These are phyloP conservation scores for Epirrhoe alternata DNA, from an alignment of 2,888 invertebrate genomes.

Conservation along the genomic window DNA sequence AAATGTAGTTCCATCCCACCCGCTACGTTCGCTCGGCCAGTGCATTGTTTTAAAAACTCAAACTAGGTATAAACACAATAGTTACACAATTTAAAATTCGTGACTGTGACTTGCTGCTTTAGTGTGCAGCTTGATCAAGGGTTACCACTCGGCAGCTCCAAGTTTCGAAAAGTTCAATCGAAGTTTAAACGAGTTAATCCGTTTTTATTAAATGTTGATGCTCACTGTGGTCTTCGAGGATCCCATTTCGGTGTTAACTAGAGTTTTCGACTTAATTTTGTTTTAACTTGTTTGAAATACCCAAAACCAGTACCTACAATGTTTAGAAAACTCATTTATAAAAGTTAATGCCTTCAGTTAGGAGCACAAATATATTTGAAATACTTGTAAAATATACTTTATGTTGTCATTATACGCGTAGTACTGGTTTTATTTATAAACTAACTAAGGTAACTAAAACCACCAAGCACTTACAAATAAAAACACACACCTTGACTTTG, in stretches of 20 bases:
- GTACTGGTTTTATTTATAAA: too few relatives aligned
- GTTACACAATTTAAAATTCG: too few relatives aligned
- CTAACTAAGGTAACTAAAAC: too few relatives aligned
- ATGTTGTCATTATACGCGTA: too few relatives aligned
- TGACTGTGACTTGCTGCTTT: constrained; percentile 9
- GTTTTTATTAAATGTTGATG: constrained; percentile 81
- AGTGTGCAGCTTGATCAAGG: constrained; percentile 23
- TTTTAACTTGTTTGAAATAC: constrained; percentile 40
- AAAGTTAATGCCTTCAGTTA: constrained; percentile 12
- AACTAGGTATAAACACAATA: too few relatives aligned
- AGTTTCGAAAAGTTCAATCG: constrained; percentile 71
- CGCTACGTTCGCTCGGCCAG: too few relatives aligned
- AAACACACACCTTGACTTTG: not conserved
- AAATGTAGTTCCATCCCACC: too few relatives aligned
- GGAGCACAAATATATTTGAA: too few relatives aligned
- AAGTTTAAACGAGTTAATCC: constrained; percentile 81
- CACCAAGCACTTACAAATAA: not conserved
- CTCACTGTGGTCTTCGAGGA: constrained; percentile 61
- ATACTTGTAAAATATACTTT: too few relatives aligned
- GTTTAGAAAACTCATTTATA: constrained; percentile 25
- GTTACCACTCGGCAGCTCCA: constrained; percentile 52
- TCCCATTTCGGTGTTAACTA: constrained; percentile 64
- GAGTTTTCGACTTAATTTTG: constrained; percentile 54
- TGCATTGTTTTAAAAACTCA: too few relatives aligned
- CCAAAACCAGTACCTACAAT: constrained; percentile 22